Base-by-base conservation (phyloP, 2,888 invertebrate species). In the Dyspetes luteomarginatus region DNA sequence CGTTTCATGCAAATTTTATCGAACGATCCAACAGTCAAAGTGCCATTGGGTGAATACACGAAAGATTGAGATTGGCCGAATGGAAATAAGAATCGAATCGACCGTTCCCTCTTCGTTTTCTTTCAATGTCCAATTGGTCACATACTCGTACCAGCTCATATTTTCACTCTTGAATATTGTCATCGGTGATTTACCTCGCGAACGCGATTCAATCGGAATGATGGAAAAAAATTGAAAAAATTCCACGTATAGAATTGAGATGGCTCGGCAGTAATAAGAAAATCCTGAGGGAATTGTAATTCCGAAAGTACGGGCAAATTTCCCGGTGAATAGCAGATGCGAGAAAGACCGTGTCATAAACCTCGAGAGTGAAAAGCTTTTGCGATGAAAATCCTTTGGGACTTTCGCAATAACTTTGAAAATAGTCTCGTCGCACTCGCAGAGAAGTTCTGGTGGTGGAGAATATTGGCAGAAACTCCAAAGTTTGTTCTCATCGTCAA, bases 1-100 rank as follows among this genome's bases (percentile, higher is more conserved):
- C 7, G 9, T 36, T 67, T 78, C 64, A 81, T 81, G 81, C 81
- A 81, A 78, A 81, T 81, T 77, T 81, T 48, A 78, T 81, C 74
- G 73, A 45, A 52, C 81, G 69, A 81, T 81, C 74, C 74, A 65
- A 69, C 62, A 22, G 64, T 60, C 58, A 28, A 48, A 43, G 68
- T 62, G 62, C 19, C 55, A 72, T 64, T 28, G 55, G 56, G 9
- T 5, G 52, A 69, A 19, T n/a, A n/a, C n/a, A 36, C 65, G 9
- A 48, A 55, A 56, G 67, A 68, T 81, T 65, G 58, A 12, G 68
- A 81, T 77, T 65, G 73, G 69, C 26, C 45, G 67, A 15, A 67
- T 45, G 36, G 22, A 62, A 74, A 74, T 68, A 60, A 76, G 68
- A 72, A 76, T 64, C 68, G 67, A 80, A 75, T 75, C 60, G 80